Evolutionary conservation across 2,113 vertebrate genomes (phyloP), one percentile per base, ranked within the genome.

Genomic region (Percina caprodes): DNA sequence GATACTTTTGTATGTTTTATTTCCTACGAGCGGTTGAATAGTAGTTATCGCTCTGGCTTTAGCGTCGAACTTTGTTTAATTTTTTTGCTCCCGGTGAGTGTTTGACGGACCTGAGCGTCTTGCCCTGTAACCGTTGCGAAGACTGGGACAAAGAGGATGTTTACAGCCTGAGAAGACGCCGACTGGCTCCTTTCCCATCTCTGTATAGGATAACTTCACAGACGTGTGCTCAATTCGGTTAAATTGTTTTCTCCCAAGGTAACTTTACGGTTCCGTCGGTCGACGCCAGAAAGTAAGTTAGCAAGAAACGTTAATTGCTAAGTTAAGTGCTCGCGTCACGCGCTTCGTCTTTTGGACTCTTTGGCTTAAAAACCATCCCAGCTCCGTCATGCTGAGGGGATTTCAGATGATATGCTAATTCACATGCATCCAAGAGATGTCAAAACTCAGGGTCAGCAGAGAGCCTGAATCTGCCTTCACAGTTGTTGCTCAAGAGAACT

Each of bases 91-190:
- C 59, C 78, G 60, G 0, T 70, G 33, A 73, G 69, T 68, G 82
- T 84, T 81, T 74, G 79, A 86, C 33, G 55, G 67, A 86, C 56
- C 58, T 18, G 35, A 18, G 82, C 59, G 70, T 78, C 51, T 69
- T n/a, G 39, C 71, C 46, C 54, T 45, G 51, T 16, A 45, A 18
- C 69, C 54, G 80, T 1, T 15, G 67, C 3, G 58, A 70, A 86
- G 79, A 66, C n/a, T 61, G 78, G 88, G 66, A 90, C 91, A 92
- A 90, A 91, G 90, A 79, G 72, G 82, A 81, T 59, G 78, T 46
- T 80, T 0, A 68, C 11, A 35, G 56, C n/a, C 56, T n/a, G 55
- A 72, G 61, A 39, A 18, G 69, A 76, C 65, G 52, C 73, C 61
- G 48, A 46, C 59, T 35, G 74, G 58, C 3, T 35, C 66, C 3